Evolutionary conservation across 2,797 vertebrate genomes (phyloP), one percentile per base, ranked within the genome.

Genomic region (Characodon lateralis): DNA sequence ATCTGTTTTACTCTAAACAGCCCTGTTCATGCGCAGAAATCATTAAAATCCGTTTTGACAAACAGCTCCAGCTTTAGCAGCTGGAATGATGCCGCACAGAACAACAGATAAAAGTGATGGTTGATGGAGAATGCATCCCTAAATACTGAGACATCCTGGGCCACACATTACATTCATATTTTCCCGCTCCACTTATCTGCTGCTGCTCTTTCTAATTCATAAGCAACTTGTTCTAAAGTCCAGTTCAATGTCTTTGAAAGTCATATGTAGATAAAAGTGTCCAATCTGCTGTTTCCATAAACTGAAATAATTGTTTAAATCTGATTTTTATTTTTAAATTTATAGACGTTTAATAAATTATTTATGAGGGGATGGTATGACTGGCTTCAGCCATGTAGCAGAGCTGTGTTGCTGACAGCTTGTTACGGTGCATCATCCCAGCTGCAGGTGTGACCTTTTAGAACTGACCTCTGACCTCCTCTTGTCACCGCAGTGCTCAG

Each of bases 401-500:
- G 14, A 4, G 28, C 59, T 61, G 77, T 41, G 73, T 51, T 71
- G 24, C 55, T 89, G 91, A 85, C 89, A 85, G 88, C 87, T 92
- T 79, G 85, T 91, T 91, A 86, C 39, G 70, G 78, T 72, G 86
- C 85, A 74, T 81, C 71, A 58, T 73, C 31, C n/a, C 77, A 69
- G 18, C 84, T 46, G 76, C 80, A 88, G 81, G 80, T 87, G 86
- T 73, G 85, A 90, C 87, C 86, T 82, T 68, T 85, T 78, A 43
- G 55, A 63, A 70, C 70, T 92, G 77, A 94, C 87, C 86, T 85
- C 75, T 83, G 87, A 86, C 88, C 85, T 89, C 74, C 66, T 72
- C 75, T 86, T 91, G 85, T 91, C 82, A 56, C 66, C 83, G 20
- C 86, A 99, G 98, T 99, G 88, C 95, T 99, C 94, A 99, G 98